Evolutionary conservation across 1,140 invertebrate species (phyloP).

Genomic region (Heliconius nattereri): DNA sequence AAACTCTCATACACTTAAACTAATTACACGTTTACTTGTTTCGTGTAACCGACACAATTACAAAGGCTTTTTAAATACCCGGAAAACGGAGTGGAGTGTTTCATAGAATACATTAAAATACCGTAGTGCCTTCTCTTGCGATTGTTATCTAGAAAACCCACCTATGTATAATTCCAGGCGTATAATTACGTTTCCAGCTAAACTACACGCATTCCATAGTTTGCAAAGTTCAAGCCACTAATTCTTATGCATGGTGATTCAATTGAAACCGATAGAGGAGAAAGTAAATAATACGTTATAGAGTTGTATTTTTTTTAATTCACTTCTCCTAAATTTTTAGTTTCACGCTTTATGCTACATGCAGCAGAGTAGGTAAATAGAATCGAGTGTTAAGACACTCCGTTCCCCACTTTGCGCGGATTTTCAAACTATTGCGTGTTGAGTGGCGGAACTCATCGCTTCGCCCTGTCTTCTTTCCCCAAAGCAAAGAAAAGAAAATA

Average conservation of each 20-base stretch:
- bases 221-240: conserved; percentile 6
- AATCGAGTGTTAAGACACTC: no score
- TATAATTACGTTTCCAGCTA: conserved; percentile 10
- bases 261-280: not conserved
- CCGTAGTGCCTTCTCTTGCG: not conserved
- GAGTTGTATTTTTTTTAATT: not conserved
- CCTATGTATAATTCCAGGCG: conserved; percentile 3
- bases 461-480: no score
- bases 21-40: conserved; percentile 1
- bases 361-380: no score
- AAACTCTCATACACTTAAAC: not conserved
- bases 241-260: not conserved
- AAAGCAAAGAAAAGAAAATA: no score
- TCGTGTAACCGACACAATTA: conserved; percentile 2
- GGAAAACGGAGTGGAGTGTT: not conserved
- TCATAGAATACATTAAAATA: conserved; percentile 14
- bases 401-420: no score
- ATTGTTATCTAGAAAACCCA: conserved; percentile 11
- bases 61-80: conserved; percentile 11
- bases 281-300: not conserved
- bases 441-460: no score
- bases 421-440: no score
- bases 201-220: not conserved
- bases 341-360: no score
- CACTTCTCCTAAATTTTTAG: no score